phyloP scores from a whole-genome alignment of 2,797 vertebrate genomes.

The Eremophila alpestris region DNA sequence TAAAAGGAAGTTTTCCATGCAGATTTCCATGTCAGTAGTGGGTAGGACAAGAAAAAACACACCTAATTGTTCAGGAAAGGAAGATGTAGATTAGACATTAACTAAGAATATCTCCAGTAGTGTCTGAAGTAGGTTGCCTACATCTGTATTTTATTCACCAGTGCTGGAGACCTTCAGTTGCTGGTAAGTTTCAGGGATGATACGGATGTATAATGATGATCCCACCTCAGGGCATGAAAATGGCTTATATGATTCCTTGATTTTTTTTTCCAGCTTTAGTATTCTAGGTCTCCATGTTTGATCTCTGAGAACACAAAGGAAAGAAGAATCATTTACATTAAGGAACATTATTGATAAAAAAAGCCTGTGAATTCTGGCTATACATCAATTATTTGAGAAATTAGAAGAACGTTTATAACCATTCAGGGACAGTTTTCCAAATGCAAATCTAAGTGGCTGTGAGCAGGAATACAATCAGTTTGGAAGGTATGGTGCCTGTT shows the following conservation, averaged over 20 bases:
- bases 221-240: not conserved
- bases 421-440: not conserved
- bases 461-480: not conserved
- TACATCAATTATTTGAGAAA: not conserved
- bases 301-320: not conserved
- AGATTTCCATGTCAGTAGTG: not conserved
- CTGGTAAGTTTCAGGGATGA: not conserved
- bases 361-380: not conserved
- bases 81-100: not conserved
- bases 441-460: not conserved
- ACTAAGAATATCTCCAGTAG: not conserved
- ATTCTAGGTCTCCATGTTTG: not conserved
- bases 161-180: not conserved
- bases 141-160: not conserved
- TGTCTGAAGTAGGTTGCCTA: not conserved
- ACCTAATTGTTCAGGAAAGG: not conserved
- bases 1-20: not conserved
- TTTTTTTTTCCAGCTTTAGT: not conserved
- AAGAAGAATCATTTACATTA: not conserved
- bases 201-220: not conserved
- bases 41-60: not conserved
- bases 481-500: not conserved
- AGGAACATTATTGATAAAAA: not conserved
- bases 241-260: not conserved
- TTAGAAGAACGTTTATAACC: not conserved